Base-by-base conservation (phyloP, 2,113 vertebrate species). In the Elachura formosa region DNA sequence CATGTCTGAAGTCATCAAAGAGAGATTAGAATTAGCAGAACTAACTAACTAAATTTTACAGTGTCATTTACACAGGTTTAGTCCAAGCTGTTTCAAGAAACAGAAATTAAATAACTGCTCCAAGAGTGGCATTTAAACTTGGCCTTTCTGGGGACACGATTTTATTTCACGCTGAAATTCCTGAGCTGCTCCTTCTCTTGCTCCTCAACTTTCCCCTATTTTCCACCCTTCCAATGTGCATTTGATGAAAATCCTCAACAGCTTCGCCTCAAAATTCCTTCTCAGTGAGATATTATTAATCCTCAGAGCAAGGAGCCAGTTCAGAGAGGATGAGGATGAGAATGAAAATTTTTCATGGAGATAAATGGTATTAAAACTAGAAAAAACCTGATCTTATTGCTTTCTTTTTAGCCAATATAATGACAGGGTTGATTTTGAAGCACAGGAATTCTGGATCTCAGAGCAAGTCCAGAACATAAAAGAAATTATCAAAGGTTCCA, bases 141-240 rank as follows among this genome's bases (percentile, higher is more conserved):
- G 29, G 55, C 46, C 54, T 23, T 59, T 43, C 51, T 28, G 23
- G 24, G 13, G 21, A 52, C 23, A 12, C 0, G 2, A 5, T 46
- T 61, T 54, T 21, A 38, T 74, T 74, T 84, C 5, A 62, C 4
- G 24, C 2, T 12, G 9, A 15, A 83, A 41, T 25, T 73, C 59
- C 46, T 86, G 7, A 62, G 36, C 21, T 43, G 18, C 34, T 90
- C 41, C 29, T 73, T 71, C 83, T 46, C 34, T 46, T 48, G 36
- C 36, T 55, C 14, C 23, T 81, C 10, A 26, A 1, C 14, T 49
- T 34, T 49, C 54, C 26, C 45, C 54, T 40, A 0, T 40, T 56
- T 58, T 41, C 36, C 29, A 68, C 3, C 14, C 4, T 23, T 34
- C 9, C 48, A 82, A 55, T 0, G 0, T 4, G 1, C 14, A 69